Conservation (phyloP, 2,888 invertebrate species). For the Micoletzkya japonica region DNA sequence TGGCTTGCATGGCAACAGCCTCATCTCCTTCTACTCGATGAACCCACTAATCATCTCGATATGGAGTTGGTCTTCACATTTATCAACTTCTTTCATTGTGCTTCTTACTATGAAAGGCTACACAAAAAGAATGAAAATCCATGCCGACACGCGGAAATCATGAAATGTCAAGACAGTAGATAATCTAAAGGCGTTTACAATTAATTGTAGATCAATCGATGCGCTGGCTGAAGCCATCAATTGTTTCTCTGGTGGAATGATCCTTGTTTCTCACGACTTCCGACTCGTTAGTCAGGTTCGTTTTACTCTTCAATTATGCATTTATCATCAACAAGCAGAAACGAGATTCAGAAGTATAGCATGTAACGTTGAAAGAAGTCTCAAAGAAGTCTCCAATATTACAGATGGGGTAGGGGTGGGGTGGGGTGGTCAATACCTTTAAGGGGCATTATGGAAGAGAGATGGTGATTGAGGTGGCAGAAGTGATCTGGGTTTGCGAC, state of each 20-base stretch:
- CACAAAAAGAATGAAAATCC: no score
- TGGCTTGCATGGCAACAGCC: slow-evolving; percentile 97
- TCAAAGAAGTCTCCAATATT: no score
- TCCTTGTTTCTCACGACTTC: slow-evolving; percentile 99
- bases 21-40: slow-evolving; percentile 79
- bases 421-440: neutral
- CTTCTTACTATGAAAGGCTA: no score
- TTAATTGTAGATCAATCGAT: slow-evolving; percentile 77
- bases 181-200: neutral
- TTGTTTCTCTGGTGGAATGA: slow-evolving; percentile 96
- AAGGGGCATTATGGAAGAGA: neutral
- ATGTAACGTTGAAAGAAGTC: no score
- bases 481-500: slow-evolving; percentile 99
- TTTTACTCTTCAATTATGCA: neutral
- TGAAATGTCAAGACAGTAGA: neutral
- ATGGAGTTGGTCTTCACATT: slow-evolving; percentile 73
- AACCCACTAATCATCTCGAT: slow-evolving; percentile 91
- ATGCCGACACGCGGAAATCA: no score
- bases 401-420: no score
- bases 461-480: slow-evolving; percentile 78
- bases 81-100: neutral
- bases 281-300: slow-evolving; percentile 91
- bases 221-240: slow-evolving; percentile 95
- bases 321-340: no score
- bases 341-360: no score